phyloP scores from a whole-genome alignment of 2,113 vertebrate genomes.

The Periophthalmodon schlosseri region DNA sequence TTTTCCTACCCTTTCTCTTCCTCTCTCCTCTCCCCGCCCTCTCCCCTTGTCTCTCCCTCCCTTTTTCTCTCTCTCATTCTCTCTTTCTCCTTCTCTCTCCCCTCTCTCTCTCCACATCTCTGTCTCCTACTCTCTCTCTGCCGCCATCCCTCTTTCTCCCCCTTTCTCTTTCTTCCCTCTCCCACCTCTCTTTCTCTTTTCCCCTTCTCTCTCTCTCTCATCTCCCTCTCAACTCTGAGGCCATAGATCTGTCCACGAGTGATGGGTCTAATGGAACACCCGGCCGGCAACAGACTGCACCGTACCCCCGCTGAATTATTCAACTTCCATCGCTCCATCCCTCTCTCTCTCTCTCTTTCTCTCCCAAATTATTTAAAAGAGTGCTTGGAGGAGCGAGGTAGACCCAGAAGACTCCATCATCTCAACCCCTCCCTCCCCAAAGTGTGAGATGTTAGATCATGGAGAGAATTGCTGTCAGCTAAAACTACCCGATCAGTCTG shows the following conservation, averaged over 20 bases:
- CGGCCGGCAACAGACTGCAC: constrained; percentile 73
- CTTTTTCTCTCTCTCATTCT: too few relatives aligned
- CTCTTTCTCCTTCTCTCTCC: too few relatives aligned
- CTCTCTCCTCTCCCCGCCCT: too few relatives aligned
- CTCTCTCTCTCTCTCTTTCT: neutral
- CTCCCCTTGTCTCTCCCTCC: too few relatives aligned
- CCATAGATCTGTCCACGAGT: constrained; percentile 54
- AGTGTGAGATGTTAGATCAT: constrained; percentile 30
- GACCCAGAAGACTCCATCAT: constrained; percentile 26
- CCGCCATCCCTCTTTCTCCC: too few relatives aligned
- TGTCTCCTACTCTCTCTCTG: too few relatives aligned
- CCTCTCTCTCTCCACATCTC: too few relatives aligned
- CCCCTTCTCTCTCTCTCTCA: constrained; percentile 1
- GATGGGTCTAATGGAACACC: constrained; percentile 70
- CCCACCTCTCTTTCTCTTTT: neutral
- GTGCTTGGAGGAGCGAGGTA: constrained; percentile 27
- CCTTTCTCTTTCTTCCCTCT: too few relatives aligned
- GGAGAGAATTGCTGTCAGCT: constrained; percentile 9
- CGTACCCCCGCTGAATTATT: constrained; percentile 77
- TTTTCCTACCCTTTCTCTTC: too few relatives aligned
- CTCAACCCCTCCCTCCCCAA: neutral
- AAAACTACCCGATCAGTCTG: constrained; percentile 19
- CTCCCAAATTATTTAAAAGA: constrained; percentile 78
- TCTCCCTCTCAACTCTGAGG: constrained; percentile 30
- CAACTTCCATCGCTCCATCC: constrained; percentile 62